Evolutionary conservation across 2,113 vertebrate species (phyloP).

Genomic region (Catharus fuscescens): DNA sequence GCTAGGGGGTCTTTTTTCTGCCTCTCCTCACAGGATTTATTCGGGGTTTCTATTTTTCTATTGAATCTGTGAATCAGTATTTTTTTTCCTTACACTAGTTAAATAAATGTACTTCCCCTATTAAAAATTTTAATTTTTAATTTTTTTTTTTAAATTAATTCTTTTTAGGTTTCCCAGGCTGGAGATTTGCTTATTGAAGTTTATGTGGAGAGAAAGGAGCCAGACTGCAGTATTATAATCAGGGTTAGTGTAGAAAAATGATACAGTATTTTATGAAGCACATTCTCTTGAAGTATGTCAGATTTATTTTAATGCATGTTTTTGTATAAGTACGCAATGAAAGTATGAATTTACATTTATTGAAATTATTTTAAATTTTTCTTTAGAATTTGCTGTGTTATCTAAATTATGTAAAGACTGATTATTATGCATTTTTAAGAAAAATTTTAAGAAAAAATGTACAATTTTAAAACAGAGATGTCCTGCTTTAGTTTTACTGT

Average conservation of each 20-base stretch:
- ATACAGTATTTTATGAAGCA: not conserved
- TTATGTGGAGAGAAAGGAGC: slow-evolving; percentile 89
- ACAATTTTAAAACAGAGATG: not conserved
- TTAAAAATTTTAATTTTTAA: not conserved
- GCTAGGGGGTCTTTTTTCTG: no score
- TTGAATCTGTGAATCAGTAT: not conserved
- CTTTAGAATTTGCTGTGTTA: not conserved
- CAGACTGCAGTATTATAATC: slow-evolving; percentile 91
- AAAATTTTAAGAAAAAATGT: not conserved
- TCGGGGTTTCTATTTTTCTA: not conserved
- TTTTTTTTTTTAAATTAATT: not conserved
- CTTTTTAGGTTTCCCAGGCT: slow-evolving; percentile 88
- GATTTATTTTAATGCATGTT: not conserved
- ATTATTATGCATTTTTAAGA: not conserved
- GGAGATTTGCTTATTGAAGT: slow-evolving; percentile 96
- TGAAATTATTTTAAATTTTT: not conserved
- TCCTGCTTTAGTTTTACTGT: not conserved
- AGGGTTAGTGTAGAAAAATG: slow-evolving; percentile 75
- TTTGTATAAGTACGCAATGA: not conserved
- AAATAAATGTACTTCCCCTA: not conserved
- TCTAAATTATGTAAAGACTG: not conserved
- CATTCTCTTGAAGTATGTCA: not conserved
- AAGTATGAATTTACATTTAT: not conserved
- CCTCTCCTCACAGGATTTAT: not conserved
- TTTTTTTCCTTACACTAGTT: not conserved